These are phyloP conservation scores for Sycophila texana DNA, from an alignment of 2,888 invertebrate genomes.

Conservation along the genomic window DNA sequence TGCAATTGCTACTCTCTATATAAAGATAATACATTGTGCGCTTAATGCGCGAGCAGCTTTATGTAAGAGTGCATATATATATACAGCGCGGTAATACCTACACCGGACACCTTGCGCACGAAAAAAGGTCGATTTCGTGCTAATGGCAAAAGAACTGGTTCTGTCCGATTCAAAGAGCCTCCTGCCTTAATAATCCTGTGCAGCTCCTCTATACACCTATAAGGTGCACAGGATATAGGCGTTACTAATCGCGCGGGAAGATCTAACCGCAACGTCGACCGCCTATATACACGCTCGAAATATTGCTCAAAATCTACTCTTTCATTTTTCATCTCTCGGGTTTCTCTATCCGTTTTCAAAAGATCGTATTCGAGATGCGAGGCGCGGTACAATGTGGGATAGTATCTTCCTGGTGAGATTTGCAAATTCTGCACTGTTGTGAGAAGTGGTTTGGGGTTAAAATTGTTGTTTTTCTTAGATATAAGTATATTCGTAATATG, in stretches of 20 bases:
- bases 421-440: too few species aligned
- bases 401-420: too few species aligned
- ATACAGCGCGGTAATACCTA: too few species aligned
- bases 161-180: neutral
- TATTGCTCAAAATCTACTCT: conserved; percentile 14
- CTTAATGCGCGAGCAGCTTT: too few species aligned
- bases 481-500: too few species aligned
- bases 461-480: too few species aligned
- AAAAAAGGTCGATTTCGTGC: conserved; percentile 30
- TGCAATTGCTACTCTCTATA: too few species aligned
- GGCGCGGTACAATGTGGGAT: too few species aligned
- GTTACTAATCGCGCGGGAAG: conserved; percentile 23
- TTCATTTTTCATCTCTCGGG: conserved; percentile 9
- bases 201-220: neutral
- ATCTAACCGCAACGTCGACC: conserved; percentile 6
- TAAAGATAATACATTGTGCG: too few species aligned
- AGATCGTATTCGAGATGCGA: too few species aligned
- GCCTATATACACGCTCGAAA: neutral
- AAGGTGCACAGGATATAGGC: conserved; percentile 7
- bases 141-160: conserved; percentile 33
- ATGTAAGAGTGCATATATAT: too few species aligned
- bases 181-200: neutral
- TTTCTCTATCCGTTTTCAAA: neutral
- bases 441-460: too few species aligned
- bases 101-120: neutral